Evolutionary conservation across 2,113 vertebrate species (phyloP), one percentile per base, ranked within the genome.

Genomic region (Talpa occidentalis): DNA sequence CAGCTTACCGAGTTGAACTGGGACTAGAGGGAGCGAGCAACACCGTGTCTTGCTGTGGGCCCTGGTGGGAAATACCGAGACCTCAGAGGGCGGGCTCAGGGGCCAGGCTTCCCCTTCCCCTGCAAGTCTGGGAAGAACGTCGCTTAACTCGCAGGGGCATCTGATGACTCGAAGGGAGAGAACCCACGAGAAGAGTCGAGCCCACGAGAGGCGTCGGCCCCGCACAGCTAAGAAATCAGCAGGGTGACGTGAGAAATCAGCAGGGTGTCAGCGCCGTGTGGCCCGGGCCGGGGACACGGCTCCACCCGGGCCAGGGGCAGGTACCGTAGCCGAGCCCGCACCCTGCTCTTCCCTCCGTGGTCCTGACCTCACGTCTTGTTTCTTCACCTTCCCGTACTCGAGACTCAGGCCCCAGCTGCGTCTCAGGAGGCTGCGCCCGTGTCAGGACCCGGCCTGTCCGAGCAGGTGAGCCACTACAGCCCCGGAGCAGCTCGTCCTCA

Each of bases 361-460:
- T 11, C 79, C 59, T 47, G 22, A 5, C 56, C 35, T n/a, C 17
- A 4, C 2, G 1, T 21, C 73, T 49, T 8, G 12, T 16, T 17
- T 54, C 32, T 77, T 10, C 42, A 44, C 49, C 42, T n/a, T 12
- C 40, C n/a, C 64, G 26, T 26, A 56, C 24, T 10, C 11, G 9
- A 0, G 9, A 0, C 0, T 19, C 26, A 42, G 24, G 15, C 26
- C 35, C n/a, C 12, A 24, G 10, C 15, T 17, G 40, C 35, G 35
- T 60, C 40, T 37, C 17, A n/a, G 62, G 44, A 4, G 42, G 28
- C 32, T 47, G 49, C 24, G 37, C 44, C 54, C 54, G 0, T 10
- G 42, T 77, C 35, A 78, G 67, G 78, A 37, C 21, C 19, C 6
- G 7, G 35, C 24, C 4, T 0, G 2, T 26, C 10, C 10, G 8